Evolutionary conservation across 2,113 vertebrate species (phyloP), one percentile per base, ranked within the genome.

Genomic region (Alaudala cheleensis): DNA sequence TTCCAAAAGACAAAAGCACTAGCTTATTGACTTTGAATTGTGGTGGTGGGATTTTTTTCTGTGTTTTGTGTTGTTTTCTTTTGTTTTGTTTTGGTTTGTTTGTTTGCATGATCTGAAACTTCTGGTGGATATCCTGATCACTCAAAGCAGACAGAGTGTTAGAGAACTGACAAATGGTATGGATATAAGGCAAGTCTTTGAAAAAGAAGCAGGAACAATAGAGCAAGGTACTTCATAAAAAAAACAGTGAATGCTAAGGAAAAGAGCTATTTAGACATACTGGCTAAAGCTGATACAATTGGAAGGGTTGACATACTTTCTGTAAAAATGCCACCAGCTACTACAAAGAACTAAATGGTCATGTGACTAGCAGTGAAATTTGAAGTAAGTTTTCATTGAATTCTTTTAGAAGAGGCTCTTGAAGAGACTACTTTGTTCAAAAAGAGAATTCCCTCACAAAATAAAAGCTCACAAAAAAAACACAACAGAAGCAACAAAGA

Each of bases 21-120:
- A 53, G 4, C 21, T 82, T 85, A 62, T 23, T 74, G 76, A n/a
- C 4, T 71, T 79, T 20, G 37, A 64, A 54, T 31, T 4, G 1
- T 24, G 22, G 50, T 6, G 5, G 1, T 3, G 51, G 12, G 16
- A 0, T 11, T 4, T 9, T 39, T 39, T 81, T 8, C 2, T 25
- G 3, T 39, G 19, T 73, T 7, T 3, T 66, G 42, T 33, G 42
- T 24, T 42, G 14, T 34, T 34, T 24, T 57, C 45, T 0, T 4
- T 3, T 7, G 50, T 71, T 10, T 3, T 11, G 54, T 50, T 69
- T 6, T 42, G 40, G 40, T 1, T 11, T 72, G 47, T 58, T 64
- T 83, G 11, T 56, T 85, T 88, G 15, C 21, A 31, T 51, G 22
- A 31, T 42, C 51, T 20, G 9, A 80, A 90, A 54, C 61, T 57